phyloP scores from a whole-genome alignment of 2,797 vertebrate genomes.

The Meda fulgida region DNA sequence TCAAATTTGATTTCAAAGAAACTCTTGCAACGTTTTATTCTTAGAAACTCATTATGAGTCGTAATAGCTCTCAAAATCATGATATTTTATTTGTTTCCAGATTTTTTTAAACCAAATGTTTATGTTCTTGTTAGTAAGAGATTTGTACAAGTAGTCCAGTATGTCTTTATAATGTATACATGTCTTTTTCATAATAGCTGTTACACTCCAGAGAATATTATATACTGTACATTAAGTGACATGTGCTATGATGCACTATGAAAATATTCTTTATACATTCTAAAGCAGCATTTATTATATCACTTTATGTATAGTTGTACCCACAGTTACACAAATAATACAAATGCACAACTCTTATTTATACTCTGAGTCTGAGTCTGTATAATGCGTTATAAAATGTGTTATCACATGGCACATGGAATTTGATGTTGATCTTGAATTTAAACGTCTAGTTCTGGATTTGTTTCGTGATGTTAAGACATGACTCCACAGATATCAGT shows the following conservation, averaged over 20 bases:
- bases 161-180: conserved; percentile 3
- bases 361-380: neutral
- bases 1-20: neutral
- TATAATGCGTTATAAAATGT: neutral
- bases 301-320: neutral
- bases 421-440: too few species aligned
- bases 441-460: neutral
- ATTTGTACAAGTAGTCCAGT: neutral
- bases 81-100: neutral
- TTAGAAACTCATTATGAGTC: neutral
- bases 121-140: neutral
- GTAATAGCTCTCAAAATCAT: neutral
- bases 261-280: neutral
- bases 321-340: neutral
- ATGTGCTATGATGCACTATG: neutral
- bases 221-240: neutral
- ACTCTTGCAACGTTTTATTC: neutral
- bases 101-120: neutral
- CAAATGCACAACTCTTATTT: neutral
- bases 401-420: neutral
- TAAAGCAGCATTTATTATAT: neutral
- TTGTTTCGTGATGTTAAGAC: neutral
- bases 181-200: conserved; percentile 2
- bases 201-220: neutral
- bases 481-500: neutral